Evolutionary conservation across 1,140 invertebrate species (phyloP).

Genomic region (Stegodyphus dumicola): DNA sequence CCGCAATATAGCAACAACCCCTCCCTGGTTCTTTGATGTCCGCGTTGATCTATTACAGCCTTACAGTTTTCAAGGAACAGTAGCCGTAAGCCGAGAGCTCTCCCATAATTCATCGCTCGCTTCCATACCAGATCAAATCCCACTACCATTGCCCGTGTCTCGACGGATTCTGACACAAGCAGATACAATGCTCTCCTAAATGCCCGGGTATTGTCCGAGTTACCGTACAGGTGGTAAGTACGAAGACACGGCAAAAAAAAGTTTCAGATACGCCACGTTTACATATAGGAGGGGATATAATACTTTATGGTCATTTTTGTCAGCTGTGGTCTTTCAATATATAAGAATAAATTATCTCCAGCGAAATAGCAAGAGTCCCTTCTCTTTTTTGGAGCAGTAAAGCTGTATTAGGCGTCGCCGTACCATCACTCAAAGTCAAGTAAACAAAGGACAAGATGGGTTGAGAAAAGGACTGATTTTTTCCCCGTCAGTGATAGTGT

Average conservation of each 20-base stretch:
- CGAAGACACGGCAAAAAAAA: neutral
- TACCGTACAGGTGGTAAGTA: slow-evolving; percentile 32
- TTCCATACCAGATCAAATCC: slow-evolving; percentile 43
- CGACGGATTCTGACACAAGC: neutral
- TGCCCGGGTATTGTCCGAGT: slow-evolving; percentile 43
- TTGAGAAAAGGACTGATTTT: slow-evolving; percentile 10
- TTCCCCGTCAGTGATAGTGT: neutral
- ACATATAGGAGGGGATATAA: slow-evolving; percentile 28
- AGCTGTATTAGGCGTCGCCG: slow-evolving; percentile 13
- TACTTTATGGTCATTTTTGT: slow-evolving; percentile 60
- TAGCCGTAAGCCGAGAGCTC: slow-evolving; percentile 28
- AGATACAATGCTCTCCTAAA: slow-evolving; percentile 47
- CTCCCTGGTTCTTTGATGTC: slow-evolving; percentile 20
- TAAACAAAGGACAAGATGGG: slow-evolving; percentile 43
- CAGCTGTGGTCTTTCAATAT: slow-evolving; percentile 53
- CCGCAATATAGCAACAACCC: no score
- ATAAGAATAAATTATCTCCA: slow-evolving; percentile 50
- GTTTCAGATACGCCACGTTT: slow-evolving; percentile 31
- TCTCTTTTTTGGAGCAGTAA: neutral
- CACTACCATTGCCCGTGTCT: neutral
- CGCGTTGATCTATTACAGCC: slow-evolving; percentile 37
- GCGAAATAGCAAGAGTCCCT: neutral
- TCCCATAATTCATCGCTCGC: slow-evolving; percentile 27
- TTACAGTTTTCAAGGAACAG: slow-evolving; percentile 27
- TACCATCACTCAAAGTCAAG: slow-evolving; percentile 52